phyloP scores from a whole-genome alignment of 2,888 invertebrate species.

The Megastigmus dorsalis region DNA sequence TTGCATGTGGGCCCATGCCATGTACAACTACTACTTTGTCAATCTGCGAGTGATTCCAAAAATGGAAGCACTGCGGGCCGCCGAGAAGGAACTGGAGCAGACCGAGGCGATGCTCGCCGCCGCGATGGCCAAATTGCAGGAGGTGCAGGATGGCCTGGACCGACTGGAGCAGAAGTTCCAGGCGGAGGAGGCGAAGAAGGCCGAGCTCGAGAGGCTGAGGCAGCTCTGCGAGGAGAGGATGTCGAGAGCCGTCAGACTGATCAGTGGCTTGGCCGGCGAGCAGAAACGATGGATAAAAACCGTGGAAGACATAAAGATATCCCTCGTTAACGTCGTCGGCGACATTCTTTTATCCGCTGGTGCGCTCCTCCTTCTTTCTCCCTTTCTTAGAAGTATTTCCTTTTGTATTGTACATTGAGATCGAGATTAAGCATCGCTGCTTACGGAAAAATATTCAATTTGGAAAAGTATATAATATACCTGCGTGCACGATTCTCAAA shows the following conservation, averaged over 20 bases:
- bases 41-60: slow-evolving; percentile 91
- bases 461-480: no score
- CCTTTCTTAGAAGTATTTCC: no score
- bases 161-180: slow-evolving; percentile 77
- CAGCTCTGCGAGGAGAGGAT: slow-evolving; percentile 86
- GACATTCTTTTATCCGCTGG: slow-evolving; percentile 83
- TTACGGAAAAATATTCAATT: no score
- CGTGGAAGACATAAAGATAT: slow-evolving; percentile 78
- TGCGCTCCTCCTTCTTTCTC: no score
- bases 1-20: slow-evolving; percentile 94
- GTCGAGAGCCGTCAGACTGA: slow-evolving; percentile 83
- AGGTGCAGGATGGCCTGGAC: slow-evolving; percentile 85
- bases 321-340: slow-evolving; percentile 80
- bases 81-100: slow-evolving; percentile 80
- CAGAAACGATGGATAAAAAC: slow-evolving; percentile 84
- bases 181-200: slow-evolving; percentile 79
- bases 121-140: slow-evolving; percentile 87
- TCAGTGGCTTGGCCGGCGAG: slow-evolving; percentile 82
- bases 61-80: slow-evolving; percentile 86
- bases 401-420: no score
- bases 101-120: slow-evolving; percentile 82
- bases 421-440: no score
- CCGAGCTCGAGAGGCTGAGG: slow-evolving; percentile 84
- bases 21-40: slow-evolving; percentile 94
- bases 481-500: no score